These are phyloP conservation scores for Trachemys scripta DNA, from an alignment of 2,113 vertebrate genomes.

Conservation along the genomic window DNA sequence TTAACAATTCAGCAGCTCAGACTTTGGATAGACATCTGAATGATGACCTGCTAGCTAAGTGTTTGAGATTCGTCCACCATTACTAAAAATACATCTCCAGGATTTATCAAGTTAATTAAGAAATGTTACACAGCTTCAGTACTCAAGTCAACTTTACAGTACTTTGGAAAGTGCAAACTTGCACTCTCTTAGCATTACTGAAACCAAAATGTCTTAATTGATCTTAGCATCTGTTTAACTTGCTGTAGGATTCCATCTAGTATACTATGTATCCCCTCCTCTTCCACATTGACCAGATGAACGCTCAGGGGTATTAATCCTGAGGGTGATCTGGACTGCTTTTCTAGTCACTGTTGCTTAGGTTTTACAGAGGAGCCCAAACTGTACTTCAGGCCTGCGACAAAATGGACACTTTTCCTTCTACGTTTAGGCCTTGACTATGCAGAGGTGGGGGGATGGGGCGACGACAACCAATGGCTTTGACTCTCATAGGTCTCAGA, in stretches of 20 bases:
- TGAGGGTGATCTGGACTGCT: background rate
- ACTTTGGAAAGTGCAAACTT: background rate
- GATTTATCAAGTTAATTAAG: background rate
- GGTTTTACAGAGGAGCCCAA: background rate
- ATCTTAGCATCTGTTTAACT: background rate
- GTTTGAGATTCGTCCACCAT: background rate
- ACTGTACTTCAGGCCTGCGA: background rate
- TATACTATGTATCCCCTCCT: background rate
- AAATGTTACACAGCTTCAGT: background rate
- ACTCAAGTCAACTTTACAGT: background rate
- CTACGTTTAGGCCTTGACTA: background rate
- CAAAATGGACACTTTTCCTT: background rate
- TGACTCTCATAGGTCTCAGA: background rate
- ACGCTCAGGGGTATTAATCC: background rate
- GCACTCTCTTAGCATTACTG: background rate
- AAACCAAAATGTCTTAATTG: background rate
- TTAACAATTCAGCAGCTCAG: background rate
- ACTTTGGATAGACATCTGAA: background rate
- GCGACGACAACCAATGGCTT: background rate
- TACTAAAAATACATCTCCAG: background rate
- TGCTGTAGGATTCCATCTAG: background rate
- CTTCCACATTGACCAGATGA: background rate
- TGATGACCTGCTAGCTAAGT: background rate
- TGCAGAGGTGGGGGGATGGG: background rate
- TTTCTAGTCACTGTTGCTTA: background rate